A percentile compares a stretch with the other conserved stretches of the same genome.
These are phyloP conservation scores for Eriosoma lanigerum DNA, from an alignment of 1,140 invertebrate genomes.

Conservation along the genomic window DNA sequence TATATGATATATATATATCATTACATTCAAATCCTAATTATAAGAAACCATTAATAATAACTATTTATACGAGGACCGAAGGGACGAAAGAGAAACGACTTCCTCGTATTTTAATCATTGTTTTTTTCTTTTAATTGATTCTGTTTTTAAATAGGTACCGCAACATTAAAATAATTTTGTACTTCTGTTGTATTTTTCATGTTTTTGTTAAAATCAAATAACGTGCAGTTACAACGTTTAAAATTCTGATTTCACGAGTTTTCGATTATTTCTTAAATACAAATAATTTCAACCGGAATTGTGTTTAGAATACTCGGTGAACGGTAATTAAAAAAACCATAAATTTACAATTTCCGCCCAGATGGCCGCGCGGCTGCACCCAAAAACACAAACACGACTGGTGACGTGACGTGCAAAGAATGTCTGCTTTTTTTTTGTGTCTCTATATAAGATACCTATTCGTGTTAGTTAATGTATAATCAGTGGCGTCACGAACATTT, in stretches of 20 bases:
- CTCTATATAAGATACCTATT: neutral
- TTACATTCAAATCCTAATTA: too few species aligned
- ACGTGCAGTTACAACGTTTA: neutral
- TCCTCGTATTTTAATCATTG: too few species aligned
- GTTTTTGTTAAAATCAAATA: too few species aligned
- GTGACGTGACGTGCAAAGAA: neutral
- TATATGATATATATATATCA: too few species aligned
- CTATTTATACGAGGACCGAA: too few species aligned
- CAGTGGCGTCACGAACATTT: neutral
- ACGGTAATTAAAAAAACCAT: too few species aligned
- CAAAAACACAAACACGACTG: neutral
- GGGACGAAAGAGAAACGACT: neutral
- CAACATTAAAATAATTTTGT: too few species aligned
- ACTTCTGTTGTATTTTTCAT: too few species aligned
- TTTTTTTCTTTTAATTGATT: too few species aligned
- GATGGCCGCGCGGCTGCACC: neutral
- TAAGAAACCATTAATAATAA: too few species aligned
- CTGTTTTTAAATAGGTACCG: too few species aligned
- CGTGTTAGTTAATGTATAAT: neutral
- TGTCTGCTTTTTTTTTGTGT: neutral
- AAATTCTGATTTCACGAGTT: neutral
- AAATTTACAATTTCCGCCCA: neutral
- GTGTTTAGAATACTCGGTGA: neutral
- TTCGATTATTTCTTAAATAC: neutral
- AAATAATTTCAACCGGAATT: neutral